Base-by-base conservation (phyloP, 2,797 vertebrate species). In the Ctenopoma kingsleyae region DNA sequence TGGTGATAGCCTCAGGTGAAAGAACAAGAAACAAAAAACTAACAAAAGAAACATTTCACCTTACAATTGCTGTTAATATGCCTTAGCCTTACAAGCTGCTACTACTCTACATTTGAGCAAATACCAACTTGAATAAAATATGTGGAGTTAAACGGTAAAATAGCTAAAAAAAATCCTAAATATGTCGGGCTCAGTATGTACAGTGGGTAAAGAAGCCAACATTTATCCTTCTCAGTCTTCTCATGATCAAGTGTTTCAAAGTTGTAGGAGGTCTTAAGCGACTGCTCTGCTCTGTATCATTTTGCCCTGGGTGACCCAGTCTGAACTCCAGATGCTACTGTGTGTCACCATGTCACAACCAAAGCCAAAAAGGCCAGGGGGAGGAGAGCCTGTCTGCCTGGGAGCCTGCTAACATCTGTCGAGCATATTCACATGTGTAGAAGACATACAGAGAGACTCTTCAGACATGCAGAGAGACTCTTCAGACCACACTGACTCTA, bases 321-420 rank as follows among this genome's bases (percentile, higher is more conserved):
- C 80, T 91, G 90, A 92, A 95, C 92, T 91, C 85, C 87, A 91
- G 79, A 91, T 82, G 91, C 93, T 94, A 94, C 92, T 92, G 94
- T 94, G 89, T 93, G 91, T 92, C 92, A 93, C 89, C 85, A 84
- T 90, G 89, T 93, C 92, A 89, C 89, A 87, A 82, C 60, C 82
- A 59, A 78, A 92, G 90, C 91, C 86, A 89, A 91, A 90, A 89
- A 89, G 87, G 84, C 89, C 90, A 89, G 56, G 78, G 83, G 85
- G 87, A 91, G 88, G 89, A 89, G 86, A 89, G 86, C 67, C 59
- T 88, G 81, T 82, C 86, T 92, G 87, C 87, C 88, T 90, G 81
- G 79, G 84, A 92, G 89, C 87, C 82, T 79, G 89, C 85, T 40
- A 92, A 93, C 94, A 95, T 95, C 94, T 95, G 94, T 90, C 87